Percentiles rank a stretch among this genome's conserved stretches.
Evolutionary conservation across 2,797 vertebrate species (phyloP).

Genomic region (Danio jaintianensis): DNA sequence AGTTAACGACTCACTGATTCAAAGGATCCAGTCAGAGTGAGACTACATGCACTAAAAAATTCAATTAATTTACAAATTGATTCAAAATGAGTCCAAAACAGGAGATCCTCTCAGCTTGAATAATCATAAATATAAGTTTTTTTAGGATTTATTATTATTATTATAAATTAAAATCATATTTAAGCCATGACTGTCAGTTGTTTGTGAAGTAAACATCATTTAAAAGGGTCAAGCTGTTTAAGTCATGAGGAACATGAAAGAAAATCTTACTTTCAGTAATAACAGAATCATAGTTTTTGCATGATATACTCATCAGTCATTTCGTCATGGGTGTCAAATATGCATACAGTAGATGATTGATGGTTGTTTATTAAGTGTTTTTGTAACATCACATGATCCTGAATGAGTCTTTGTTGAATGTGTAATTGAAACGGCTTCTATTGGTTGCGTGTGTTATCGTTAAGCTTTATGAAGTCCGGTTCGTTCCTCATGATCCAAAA

Average conservation of each 20-base stretch:
- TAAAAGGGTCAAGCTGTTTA: too few relatives aligned
- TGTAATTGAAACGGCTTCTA: neutral
- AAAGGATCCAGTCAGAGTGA: too few relatives aligned
- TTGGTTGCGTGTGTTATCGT: neutral
- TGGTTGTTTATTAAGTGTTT: constrained; percentile 3
- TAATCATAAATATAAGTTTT: too few relatives aligned
- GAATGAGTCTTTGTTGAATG: constrained; percentile 40
- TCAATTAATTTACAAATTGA: too few relatives aligned
- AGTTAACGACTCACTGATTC: too few relatives aligned
- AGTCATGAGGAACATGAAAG: constrained; percentile 17
- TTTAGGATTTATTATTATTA: too few relatives aligned
- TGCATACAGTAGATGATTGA: constrained; percentile 2
- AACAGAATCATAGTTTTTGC: constrained; percentile 56
- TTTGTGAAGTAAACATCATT: too few relatives aligned
- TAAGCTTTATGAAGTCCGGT: constrained; percentile 15
- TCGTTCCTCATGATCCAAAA: constrained; percentile 8
- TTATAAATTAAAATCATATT: too few relatives aligned
- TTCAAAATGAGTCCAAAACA: too few relatives aligned
- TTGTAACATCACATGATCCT: constrained; percentile 3
- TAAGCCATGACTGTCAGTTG: too few relatives aligned
- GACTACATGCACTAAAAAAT: too few relatives aligned
- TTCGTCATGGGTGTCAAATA: neutral
- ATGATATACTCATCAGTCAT: constrained; percentile 45
- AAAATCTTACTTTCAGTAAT: neutral
- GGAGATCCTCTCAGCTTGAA: too few relatives aligned